A percentile compares a stretch with the other conserved stretches of the same genome.
Evolutionary conservation across 2,797 vertebrate species (phyloP).

Genomic region (Poecilia picta): DNA sequence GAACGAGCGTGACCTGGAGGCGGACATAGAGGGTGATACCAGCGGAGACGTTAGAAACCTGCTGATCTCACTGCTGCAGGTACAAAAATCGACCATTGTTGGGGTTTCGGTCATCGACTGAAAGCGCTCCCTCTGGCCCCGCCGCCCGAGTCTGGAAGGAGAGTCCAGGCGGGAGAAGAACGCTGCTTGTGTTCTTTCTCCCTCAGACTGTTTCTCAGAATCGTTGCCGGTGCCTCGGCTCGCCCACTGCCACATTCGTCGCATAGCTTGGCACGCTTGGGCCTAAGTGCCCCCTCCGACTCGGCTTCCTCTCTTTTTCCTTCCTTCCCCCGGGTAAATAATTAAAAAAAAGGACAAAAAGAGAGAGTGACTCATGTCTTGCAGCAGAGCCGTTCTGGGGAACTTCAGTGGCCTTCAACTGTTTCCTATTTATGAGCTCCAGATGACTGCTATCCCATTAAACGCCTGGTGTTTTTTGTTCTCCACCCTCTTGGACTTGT

Average conservation of each 20-base stretch:
- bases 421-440: slow-evolving; percentile 28
- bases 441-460: slow-evolving; percentile 41
- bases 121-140: not conserved
- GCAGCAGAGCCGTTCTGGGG: not conserved
- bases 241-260: slow-evolving; percentile 46
- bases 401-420: slow-evolving; percentile 10
- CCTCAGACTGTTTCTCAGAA: slow-evolving; percentile 4
- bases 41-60: slow-evolving; percentile 88
- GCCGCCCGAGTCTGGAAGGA: not conserved
- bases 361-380: slow-evolving; percentile 54
- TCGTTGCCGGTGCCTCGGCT: slow-evolving; percentile 35
- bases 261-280: slow-evolving; percentile 42
- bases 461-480: slow-evolving; percentile 31
- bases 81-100: slow-evolving; percentile 54
- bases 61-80: slow-evolving; percentile 88
- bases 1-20: slow-evolving; percentile 85
- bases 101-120: not conserved
- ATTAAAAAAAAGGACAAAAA: slow-evolving; percentile 36
- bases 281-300: slow-evolving; percentile 12
- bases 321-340: slow-evolving; percentile 15
- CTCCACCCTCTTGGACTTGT: slow-evolving; percentile 26
- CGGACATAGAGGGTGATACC: slow-evolving; percentile 90
- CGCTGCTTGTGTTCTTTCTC: not conserved
- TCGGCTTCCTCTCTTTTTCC: slow-evolving; percentile 37
- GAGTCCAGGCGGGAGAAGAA: not conserved